Evolutionary conservation across 2,888 invertebrate species (phyloP).

Genomic region (Monoplex corrugatus): DNA sequence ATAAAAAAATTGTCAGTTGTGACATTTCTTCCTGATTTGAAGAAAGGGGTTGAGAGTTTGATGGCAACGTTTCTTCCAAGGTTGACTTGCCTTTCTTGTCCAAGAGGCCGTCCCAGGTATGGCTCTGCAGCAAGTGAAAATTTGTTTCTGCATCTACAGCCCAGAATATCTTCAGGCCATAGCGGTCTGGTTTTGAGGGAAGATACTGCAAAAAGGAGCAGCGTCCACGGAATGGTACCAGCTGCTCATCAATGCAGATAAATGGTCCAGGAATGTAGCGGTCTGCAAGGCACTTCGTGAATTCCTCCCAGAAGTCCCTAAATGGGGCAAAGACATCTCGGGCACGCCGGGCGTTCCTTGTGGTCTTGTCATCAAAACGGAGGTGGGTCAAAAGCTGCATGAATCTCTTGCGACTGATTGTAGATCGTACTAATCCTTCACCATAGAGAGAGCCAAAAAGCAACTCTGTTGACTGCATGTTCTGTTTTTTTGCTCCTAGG

Average conservation of each 20-base stretch:
- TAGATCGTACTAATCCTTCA: slow-evolving; percentile 25
- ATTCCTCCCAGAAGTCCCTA: slow-evolving; percentile 44
- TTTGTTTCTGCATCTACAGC: too few relatives aligned
- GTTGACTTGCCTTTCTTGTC: too few relatives aligned
- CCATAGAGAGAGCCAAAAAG: slow-evolving; percentile 45
- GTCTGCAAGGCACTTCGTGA: slow-evolving; percentile 9
- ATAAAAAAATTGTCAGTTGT: slow-evolving; percentile 47
- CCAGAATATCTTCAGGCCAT: too few relatives aligned
- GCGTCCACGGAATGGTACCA: slow-evolving; percentile 41
- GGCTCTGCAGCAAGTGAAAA: too few relatives aligned
- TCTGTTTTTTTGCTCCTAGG: slow-evolving; percentile 33
- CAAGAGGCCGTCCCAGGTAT: too few relatives aligned
- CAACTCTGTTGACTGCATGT: slow-evolving; percentile 23
- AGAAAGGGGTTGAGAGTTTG: slow-evolving; percentile 26
- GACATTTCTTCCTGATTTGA: slow-evolving; percentile 39
- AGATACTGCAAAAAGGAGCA: not conserved
- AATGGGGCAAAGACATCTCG: slow-evolving; percentile 44
- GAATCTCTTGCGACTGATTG: slow-evolving; percentile 34
- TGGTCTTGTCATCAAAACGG: slow-evolving; percentile 47
- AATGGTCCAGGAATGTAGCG: slow-evolving; percentile 38
- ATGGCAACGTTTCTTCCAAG: too few relatives aligned
- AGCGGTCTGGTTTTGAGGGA: too few relatives aligned
- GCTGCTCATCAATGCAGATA: slow-evolving; percentile 42
- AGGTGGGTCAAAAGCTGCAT: slow-evolving; percentile 20
- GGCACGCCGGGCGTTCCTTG: slow-evolving; percentile 24